These are phyloP conservation scores for Campylomormyrus tamandua DNA, from an alignment of 2,113 vertebrate species.

Conservation along the genomic window DNA sequence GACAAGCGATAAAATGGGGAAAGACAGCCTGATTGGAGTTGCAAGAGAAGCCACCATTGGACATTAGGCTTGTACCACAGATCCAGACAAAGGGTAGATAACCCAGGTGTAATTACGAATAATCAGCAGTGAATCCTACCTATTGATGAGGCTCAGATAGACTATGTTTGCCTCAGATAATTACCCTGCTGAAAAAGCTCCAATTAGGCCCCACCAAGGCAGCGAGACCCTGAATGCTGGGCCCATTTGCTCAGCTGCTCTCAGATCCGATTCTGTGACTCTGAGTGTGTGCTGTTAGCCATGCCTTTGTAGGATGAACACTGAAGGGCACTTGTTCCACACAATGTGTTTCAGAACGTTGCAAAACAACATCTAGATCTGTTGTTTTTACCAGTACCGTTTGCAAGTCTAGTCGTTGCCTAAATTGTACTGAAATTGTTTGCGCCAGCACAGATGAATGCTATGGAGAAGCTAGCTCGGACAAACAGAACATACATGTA, in stretches of 20 bases:
- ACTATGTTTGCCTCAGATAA: conserved; percentile 13
- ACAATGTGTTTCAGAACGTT: neutral
- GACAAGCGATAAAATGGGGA: neutral
- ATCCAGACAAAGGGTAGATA: conserved; percentile 8
- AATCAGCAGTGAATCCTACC: conserved; percentile 16
- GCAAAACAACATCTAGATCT: neutral
- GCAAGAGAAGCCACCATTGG: neutral
- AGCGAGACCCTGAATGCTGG: neutral
- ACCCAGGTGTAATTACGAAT: conserved; percentile 17
- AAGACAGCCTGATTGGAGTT: neutral
- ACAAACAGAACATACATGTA: neutral
- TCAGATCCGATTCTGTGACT: conserved; percentile 18
- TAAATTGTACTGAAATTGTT: conserved; percentile 52
- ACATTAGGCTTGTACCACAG: neutral
- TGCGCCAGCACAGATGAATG: neutral
- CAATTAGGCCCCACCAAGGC: conserved; percentile 15
- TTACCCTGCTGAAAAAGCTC: conserved; percentile 19
- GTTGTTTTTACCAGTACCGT: conserved; percentile 46
- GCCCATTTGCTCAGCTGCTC: conserved; percentile 21
- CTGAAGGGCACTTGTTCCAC: conserved; percentile 10
- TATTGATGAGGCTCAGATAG: conserved; percentile 15
- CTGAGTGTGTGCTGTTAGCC: conserved; percentile 1
- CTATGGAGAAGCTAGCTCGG: neutral
- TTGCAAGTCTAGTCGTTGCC: conserved; percentile 44
- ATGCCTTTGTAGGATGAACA: neutral